Evolutionary conservation across 1,140 invertebrate genomes (phyloP).

Genomic region (Babylonia areolata): DNA sequence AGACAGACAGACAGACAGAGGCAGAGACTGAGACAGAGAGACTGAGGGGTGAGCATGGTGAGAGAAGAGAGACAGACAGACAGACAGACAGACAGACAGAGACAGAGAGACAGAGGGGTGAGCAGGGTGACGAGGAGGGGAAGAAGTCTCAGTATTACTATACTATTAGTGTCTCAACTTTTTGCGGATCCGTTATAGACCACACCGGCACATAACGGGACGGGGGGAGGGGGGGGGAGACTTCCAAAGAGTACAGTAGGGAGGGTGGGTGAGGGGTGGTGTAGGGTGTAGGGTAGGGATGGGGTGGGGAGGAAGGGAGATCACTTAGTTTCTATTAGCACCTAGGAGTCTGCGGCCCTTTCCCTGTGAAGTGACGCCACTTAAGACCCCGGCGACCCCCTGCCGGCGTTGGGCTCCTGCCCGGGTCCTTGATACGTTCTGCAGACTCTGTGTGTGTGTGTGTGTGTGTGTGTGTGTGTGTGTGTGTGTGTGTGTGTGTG

Average conservation of each 20-base stretch:
- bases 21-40: background rate
- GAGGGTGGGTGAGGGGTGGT: no score
- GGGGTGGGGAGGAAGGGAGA: background rate
- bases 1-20: background rate
- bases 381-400: background rate
- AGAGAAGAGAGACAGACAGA: background rate
- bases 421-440: background rate
- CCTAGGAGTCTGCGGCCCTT: background rate
- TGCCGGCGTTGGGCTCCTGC: background rate
- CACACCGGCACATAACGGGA: no score
- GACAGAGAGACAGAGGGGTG: background rate
- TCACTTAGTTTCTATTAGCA: constrained; percentile 23
- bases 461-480: no score
- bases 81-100: constrained; percentile 7
- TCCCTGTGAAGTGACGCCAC: constrained; percentile 13
- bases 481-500: no score
- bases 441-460: background rate
- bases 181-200: no score
- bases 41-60: no score
- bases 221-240: no score
- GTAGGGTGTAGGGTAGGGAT: no score
- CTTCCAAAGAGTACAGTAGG: no score
- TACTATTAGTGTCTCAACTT: no score
- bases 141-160: no score
- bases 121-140: no score